Base-by-base conservation (phyloP, 2,888 invertebrate species). In the Diploptera punctata region DNA sequence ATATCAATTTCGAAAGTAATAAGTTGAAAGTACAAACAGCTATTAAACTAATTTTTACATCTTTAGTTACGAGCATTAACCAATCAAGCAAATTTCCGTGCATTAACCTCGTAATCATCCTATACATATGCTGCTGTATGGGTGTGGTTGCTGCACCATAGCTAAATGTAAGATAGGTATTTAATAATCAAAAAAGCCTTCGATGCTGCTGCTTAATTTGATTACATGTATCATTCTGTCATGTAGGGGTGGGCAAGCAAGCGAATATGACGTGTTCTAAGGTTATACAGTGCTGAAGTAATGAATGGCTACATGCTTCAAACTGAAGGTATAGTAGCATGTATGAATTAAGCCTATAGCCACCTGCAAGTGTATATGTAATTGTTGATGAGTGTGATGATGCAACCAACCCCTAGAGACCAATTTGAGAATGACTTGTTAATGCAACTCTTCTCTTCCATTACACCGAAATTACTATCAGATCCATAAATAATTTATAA, bases 181-280 rank as follows among this genome's bases (percentile, higher is more conserved):
- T 65, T 65, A 65, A 65, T 65, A 65, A 65, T 65, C 65, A 65
- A 65, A 65, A n/a, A 65, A 65, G 65, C 65, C 62, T 65, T 65
- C 65, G 47, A 65, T 65, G 65, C 24, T 47, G n/a, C 43, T 44
- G 65, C 47, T 65, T 65, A 65, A 65, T 65, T 65, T 65, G 65
- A 65, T 65, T 65, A 47, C 65, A 65, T 65, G 65, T 65, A 65
- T 65, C 65, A 65, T 65, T 65, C 47, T 65, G 65, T 65, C 65
- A 65, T 47, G 47, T 26, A 44, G n/a, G 24, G 21, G 44, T 43
- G 65, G 65, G 65, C 24, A 24, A 57, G 26, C 57, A 57, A 57
- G 26, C 57, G 29, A 29, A 29, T 29, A 29, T 9, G 57, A 57
- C 26, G 43, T 44, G 18, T 65, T 9, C 29, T 43, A 47, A 65